Evolutionary conservation across 2,888 invertebrate species (phyloP).

Genomic region (Frankliniella fusca): DNA sequence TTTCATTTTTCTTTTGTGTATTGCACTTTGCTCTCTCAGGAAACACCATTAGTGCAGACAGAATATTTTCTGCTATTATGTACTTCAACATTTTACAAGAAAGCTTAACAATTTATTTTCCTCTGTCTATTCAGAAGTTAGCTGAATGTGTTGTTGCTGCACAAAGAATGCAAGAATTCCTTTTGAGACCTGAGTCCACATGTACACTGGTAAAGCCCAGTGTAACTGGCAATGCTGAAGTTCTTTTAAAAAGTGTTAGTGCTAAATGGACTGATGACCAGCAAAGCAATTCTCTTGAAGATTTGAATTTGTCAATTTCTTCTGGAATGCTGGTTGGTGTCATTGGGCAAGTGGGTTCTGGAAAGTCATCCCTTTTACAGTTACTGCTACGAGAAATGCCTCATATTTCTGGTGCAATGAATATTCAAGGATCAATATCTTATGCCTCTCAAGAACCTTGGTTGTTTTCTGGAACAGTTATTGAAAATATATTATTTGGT

Average conservation of each 20-base stretch:
- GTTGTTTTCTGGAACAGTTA: slow-evolving; percentile 58
- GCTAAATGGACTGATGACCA: slow-evolving; percentile 55
- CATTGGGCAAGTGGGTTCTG: slow-evolving; percentile 71
- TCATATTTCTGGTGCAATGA: slow-evolving; percentile 59
- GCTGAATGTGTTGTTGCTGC: slow-evolving; percentile 76
- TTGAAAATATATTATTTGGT: slow-evolving; percentile 73
- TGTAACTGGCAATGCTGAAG: slow-evolving; percentile 46
- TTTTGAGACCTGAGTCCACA: background rate
- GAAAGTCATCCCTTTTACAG: slow-evolving; percentile 69
- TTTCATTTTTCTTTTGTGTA: slow-evolving; percentile 72
- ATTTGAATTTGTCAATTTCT: slow-evolving; percentile 54
- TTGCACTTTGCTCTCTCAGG: slow-evolving; percentile 63
- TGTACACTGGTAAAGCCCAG: background rate
- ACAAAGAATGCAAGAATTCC: slow-evolving; percentile 55
- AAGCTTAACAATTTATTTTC: slow-evolving; percentile 84
- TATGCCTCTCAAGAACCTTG: slow-evolving; percentile 67
- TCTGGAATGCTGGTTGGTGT: slow-evolving; percentile 63
- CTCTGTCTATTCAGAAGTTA: slow-evolving; percentile 74
- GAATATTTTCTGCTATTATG: slow-evolving; percentile 48
- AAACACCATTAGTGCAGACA: slow-evolving; percentile 65
- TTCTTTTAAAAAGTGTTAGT: slow-evolving; percentile 47
- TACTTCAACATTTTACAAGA: slow-evolving; percentile 82
- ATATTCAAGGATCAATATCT: slow-evolving; percentile 56
- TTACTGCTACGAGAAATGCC: slow-evolving; percentile 74
- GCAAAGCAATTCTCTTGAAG: slow-evolving; percentile 52